phyloP scores from a whole-genome alignment of 2,113 vertebrate genomes.

The Ceyx melanurus region DNA sequence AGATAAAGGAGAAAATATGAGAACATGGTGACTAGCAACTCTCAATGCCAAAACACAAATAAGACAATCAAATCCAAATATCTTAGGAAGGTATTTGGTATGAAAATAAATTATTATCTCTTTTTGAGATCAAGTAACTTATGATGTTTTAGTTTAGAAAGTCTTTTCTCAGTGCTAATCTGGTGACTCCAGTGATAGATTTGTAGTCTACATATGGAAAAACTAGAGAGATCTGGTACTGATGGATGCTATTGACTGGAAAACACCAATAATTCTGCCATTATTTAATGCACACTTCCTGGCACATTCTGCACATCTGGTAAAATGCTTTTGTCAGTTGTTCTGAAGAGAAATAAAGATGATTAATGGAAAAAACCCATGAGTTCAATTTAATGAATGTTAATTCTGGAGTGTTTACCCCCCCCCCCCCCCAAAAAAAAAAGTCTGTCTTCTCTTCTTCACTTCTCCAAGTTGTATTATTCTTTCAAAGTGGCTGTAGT shows the following conservation, averaged over 20 bases:
- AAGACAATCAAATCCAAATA: background rate
- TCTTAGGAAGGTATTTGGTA: background rate
- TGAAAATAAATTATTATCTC: background rate
- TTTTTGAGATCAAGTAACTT: background rate
- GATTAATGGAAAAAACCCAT: background rate
- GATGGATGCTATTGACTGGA: background rate
- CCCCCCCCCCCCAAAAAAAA: background rate
- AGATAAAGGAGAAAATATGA: background rate
- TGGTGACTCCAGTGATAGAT: background rate
- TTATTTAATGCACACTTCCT: background rate
- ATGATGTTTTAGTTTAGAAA: background rate
- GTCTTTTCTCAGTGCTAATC: background rate
- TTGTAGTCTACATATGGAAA: background rate
- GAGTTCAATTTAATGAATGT: background rate
- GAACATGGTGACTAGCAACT: background rate
- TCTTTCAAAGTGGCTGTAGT: background rate
- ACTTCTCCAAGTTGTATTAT: background rate
- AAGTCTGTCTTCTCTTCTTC: background rate
- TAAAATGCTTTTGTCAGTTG: background rate
- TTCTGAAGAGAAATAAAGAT: background rate
- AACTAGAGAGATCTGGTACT: background rate
- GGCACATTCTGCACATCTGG: background rate
- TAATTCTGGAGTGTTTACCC: background rate
- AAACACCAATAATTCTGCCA: background rate
- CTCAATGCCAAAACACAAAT: background rate